Base-by-base conservation (phyloP, 2,113 vertebrate species). In the Prionailurus viverrinus region DNA sequence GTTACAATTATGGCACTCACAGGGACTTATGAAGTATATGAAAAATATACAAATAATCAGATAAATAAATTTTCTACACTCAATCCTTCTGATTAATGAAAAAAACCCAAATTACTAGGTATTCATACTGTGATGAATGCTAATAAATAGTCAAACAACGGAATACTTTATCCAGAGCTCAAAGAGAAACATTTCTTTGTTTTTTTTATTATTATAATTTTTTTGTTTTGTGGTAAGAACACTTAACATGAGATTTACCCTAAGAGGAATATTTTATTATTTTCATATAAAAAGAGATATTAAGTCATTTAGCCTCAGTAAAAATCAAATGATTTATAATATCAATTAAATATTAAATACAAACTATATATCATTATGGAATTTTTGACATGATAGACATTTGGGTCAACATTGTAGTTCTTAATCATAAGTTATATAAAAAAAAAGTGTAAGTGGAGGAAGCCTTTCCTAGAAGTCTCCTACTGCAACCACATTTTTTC, bases 61-160 rank as follows among this genome's bases (percentile, higher is more conserved):
- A 95, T 39, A 97, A 97, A 97, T 96, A 97, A 97, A 97, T 98
- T 98, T 98, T 36, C 27, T 53, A 96, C 89, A 95, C 79, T 80
- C 25, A 95, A 27, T 51, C 79, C 45, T 95, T 95, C 53, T 89
- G 89, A 97, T 97, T 95, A 97, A n/a, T 90, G 48, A 94, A 93
- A 68, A 85, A 97, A 95, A 21, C 25, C 1, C 13, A 79, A 95
- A 96, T 94, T 88, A 92, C 39, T 92, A 81, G 33, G 18, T 94
- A 96, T 95, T 96, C 66, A 41, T 82, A 94, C 90, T 87, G 25
- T 89, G 76, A 96, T 96, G 41, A 91, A 96, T 95, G 68, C 13
- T 96, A 92, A 88, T 90, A 96, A 95, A 73, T 91, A 79, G 87
- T 79, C 80, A 89, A 82, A 63, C 2, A 78, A 36, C 76, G 13